Evolutionary conservation across 2,797 vertebrate genomes (phyloP).

Genomic region (Melanotaenia trifasciata): DNA sequence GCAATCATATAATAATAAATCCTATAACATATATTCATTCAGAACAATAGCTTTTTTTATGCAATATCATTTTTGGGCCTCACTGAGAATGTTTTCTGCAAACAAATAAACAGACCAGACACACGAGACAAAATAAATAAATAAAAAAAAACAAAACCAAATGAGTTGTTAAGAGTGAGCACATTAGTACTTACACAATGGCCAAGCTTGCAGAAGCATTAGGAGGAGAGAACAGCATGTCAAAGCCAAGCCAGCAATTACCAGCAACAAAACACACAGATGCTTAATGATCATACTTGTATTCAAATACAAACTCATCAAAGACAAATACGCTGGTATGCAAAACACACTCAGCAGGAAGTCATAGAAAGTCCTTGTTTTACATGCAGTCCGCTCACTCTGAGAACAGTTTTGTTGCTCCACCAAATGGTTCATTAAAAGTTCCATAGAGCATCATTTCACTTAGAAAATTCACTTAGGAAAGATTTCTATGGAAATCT

Average conservation of each 20-base stretch:
- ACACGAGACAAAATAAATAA: slow-evolving; percentile 22
- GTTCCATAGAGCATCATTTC: slow-evolving; percentile 37
- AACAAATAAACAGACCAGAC: slow-evolving; percentile 31
- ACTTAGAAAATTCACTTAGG: slow-evolving; percentile 41
- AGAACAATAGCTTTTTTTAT: slow-evolving; percentile 6
- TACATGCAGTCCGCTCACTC: slow-evolving; percentile 32
- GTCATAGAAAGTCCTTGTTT: slow-evolving; percentile 18
- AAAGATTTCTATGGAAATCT: slow-evolving; percentile 57
- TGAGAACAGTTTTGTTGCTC: slow-evolving; percentile 24
- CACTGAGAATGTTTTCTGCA: slow-evolving; percentile 13
- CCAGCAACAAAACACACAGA: slow-evolving; percentile 66
- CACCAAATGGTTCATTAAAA: slow-evolving; percentile 60
- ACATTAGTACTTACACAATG: slow-evolving; percentile 94
- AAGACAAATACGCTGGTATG: slow-evolving; percentile 19
- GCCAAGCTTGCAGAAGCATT: slow-evolving; percentile 94
- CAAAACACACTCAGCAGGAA: slow-evolving; percentile 34
- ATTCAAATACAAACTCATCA: slow-evolving; percentile 25
- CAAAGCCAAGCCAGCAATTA: slow-evolving; percentile 79
- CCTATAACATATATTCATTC: not conserved
- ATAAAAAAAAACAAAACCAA: not conserved
- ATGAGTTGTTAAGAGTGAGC: slow-evolving; percentile 63
- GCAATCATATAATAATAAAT: not conserved
- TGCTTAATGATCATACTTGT: slow-evolving; percentile 62
- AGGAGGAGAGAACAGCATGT: slow-evolving; percentile 83
- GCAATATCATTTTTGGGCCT: not conserved